A percentile compares a stretch with the other conserved stretches of the same genome.
Evolutionary conservation across 92 coral and sea anemone genomes (phyloP).

Genomic region (Phenganax marumi): DNA sequence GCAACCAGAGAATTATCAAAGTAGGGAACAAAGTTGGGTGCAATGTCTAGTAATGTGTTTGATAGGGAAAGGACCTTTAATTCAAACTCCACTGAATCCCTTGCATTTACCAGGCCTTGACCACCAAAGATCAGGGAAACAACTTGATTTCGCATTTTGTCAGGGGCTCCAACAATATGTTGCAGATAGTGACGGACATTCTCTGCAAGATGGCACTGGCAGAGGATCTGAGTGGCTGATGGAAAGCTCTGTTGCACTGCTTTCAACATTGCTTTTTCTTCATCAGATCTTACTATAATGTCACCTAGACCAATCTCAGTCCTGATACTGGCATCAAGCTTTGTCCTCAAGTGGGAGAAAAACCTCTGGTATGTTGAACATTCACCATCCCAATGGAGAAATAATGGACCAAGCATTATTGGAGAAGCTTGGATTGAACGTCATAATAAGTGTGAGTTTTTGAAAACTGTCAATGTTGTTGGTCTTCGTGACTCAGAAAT

Average conservation of each 20-base stretch:
- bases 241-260: slow-evolving; percentile 21
- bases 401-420: slow-evolving; percentile 32
- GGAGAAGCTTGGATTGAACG: slow-evolving; percentile 15
- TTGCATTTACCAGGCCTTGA: not conserved
- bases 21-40: slow-evolving; percentile 25
- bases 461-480: slow-evolving; percentile 32
- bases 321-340: slow-evolving; percentile 14
- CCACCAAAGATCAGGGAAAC: slow-evolving; percentile 8
- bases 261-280: slow-evolving; percentile 33
- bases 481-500: not conserved
- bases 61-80: not conserved
- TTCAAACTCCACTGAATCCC: slow-evolving; percentile 13
- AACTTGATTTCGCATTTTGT: not conserved
- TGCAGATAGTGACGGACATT: slow-evolving; percentile 11
- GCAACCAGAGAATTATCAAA: slow-evolving; percentile 19
- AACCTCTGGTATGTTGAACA: slow-evolving; percentile 19
- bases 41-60: slow-evolving; percentile 6
- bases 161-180: slow-evolving; percentile 13
- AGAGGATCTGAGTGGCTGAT: slow-evolving; percentile 7
- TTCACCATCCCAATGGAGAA: slow-evolving; percentile 35
- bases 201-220: slow-evolving; percentile 17
- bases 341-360: slow-evolving; percentile 34
- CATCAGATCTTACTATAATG: slow-evolving; percentile 23
- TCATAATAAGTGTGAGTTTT: slow-evolving; percentile 11
- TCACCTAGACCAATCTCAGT: slow-evolving; percentile 26